Evolutionary conservation across 2,888 invertebrate genomes (phyloP).

Genomic region (Troides helena): DNA sequence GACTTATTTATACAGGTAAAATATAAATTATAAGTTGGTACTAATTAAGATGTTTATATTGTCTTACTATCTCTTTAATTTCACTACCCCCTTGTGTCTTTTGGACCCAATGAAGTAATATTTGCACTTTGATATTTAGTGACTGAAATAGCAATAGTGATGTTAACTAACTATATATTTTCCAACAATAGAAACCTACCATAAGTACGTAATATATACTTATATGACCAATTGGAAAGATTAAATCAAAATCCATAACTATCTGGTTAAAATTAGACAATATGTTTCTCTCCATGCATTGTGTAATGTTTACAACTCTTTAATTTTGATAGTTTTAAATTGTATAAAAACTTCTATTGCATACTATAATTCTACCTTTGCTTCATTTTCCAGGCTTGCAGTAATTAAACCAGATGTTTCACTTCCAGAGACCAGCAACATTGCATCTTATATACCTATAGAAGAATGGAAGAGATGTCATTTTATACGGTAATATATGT

Average conservation of each 20-base stretch:
- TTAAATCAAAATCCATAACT: too few species aligned
- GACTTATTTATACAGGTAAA: constrained; percentile 86
- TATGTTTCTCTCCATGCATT: too few species aligned
- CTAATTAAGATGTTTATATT: not conserved
- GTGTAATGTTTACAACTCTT: too few species aligned
- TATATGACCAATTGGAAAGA: too few species aligned
- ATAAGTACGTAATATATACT: too few species aligned
- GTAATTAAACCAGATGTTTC: constrained; percentile 67
- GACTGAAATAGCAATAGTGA: too few species aligned
- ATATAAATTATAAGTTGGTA: not conserved
- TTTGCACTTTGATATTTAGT: too few species aligned
- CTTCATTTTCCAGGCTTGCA: constrained; percentile 74
- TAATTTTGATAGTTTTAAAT: not conserved
- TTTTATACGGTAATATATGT: constrained; percentile 78
- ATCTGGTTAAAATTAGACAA: too few species aligned
- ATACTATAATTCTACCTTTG: not conserved
- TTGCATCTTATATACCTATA: constrained; percentile 80
- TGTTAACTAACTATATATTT: too few species aligned
- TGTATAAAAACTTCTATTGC: not conserved
- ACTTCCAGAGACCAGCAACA: constrained; percentile 47
- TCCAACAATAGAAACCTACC: too few species aligned
- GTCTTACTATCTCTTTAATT: not conserved
- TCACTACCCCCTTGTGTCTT: not conserved
- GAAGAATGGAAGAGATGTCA: constrained; percentile 83
- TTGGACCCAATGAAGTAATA: not conserved